Evolutionary conservation across 2,797 vertebrate species (phyloP), one percentile per base, ranked within the genome.

Genomic region (Peromyscus nudipes): DNA sequence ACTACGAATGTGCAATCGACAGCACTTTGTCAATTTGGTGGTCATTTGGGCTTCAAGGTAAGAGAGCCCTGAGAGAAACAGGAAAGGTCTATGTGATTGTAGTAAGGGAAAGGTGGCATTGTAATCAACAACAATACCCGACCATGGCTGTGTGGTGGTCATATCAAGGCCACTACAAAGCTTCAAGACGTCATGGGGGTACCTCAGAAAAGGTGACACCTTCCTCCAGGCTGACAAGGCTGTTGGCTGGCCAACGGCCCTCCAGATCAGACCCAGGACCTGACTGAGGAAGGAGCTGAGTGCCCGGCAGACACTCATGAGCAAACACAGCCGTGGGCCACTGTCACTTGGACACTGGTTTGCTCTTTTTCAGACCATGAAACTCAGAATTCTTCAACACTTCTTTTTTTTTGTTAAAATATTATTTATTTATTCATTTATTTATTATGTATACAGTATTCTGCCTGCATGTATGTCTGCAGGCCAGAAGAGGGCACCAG

Each of bases 231-330:
- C 29, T 73, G 81, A 46, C 0, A 23, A 34, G 23, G 10, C 7
- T 55, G 6, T 27, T 25, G 1, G 14, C 0, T 43, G 1, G 14
- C 6, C 14, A 29, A 6, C 1, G 31, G 29, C 13, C 62, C 62
- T 73, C 55, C 2, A 31, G 31, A 12, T 81, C 71, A 77, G 55
- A 91, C 40, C 2, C 0, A 17, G 46, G 14, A 14, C 34, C 43
- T 65, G 27, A 57, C 49, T 52, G 27, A 57, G 34, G 69, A 65
- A 77, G 60, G 57, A 52, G 10, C 40, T 27, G 16, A 40, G 12
- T 55, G 17, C 19, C 60, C 57, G 16, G 23, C 25, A 31, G 52
- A 31, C 3, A 10, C 4, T 12, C 17, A 27, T 14, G 49, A 14
- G 19, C 0, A 31, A 40, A 19, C 25, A 49, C 13, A 67, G 79